A percentile compares a stretch with the other conserved stretches of the same genome.
phyloP scores from a whole-genome alignment of 2,888 invertebrate genomes.

The Agrypnus murinus region DNA sequence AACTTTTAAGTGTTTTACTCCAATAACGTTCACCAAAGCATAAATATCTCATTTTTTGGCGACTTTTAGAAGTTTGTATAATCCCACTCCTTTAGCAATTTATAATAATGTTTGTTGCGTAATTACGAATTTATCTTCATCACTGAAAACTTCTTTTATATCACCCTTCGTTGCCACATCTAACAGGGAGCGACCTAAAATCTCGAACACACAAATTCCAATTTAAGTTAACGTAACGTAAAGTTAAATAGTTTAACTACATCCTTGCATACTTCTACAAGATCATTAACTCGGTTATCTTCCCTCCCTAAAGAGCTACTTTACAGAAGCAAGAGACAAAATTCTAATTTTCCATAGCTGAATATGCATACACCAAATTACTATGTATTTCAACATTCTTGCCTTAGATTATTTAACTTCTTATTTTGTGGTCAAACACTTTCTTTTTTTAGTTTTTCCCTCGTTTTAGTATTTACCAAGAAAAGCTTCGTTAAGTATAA shows the following conservation, averaged over 20 bases:
- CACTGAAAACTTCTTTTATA: too few species aligned
- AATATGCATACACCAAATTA: constrained; percentile 25
- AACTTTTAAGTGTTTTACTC: too few species aligned
- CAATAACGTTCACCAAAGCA: too few species aligned
- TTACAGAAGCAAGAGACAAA: constrained; percentile 37
- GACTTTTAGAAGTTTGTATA: too few species aligned
- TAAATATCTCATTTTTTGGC: too few species aligned
- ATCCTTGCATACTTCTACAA: constrained; percentile 44
- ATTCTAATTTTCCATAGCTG: constrained; percentile 42
- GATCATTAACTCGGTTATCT: constrained; percentile 46
- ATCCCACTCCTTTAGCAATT: too few species aligned
- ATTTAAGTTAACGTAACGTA: constrained; percentile 35
- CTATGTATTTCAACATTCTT: constrained; percentile 17
- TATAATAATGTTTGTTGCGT: too few species aligned
- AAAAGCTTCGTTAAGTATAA: constrained; percentile 9
- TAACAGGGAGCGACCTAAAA: constrained; percentile 26
- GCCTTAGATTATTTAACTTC: constrained; percentile 20
- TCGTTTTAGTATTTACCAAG: neutral
- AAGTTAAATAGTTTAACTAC: constrained; percentile 43
- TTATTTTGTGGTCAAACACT: neutral
- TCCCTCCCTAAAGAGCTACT: constrained; percentile 43
- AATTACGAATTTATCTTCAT: too few species aligned
- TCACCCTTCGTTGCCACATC: too few species aligned
- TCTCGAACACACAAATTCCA: constrained; percentile 33
- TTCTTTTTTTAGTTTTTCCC: neutral